Evolutionary conservation across 1,140 invertebrate species (phyloP).

Genomic region (Nebria ingens): DNA sequence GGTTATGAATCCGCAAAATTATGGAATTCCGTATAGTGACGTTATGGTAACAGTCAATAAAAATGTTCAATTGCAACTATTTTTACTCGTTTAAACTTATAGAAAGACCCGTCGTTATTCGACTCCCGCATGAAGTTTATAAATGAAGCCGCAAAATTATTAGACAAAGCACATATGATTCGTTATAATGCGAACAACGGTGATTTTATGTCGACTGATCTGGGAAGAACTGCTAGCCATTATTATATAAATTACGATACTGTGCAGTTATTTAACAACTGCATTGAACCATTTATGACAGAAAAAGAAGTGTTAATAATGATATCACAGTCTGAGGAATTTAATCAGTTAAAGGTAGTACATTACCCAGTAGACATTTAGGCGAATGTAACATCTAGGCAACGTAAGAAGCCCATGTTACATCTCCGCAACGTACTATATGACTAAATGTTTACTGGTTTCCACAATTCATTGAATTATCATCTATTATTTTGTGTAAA

Average conservation of each 20-base stretch:
- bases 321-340: slow-evolving; percentile 87
- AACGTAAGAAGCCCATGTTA: no score
- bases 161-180: slow-evolving; percentile 93
- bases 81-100: background rate
- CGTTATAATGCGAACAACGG: slow-evolving; percentile 77
- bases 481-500: slow-evolving; percentile 17
- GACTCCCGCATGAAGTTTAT: slow-evolving; percentile 19
- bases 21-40: slow-evolving; percentile 27
- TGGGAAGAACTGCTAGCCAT: slow-evolving; percentile 92
- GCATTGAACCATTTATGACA: slow-evolving; percentile 68
- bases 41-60: slow-evolving; percentile 15
- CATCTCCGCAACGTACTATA: background rate
- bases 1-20: slow-evolving; percentile 78
- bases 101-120: slow-evolving; percentile 16
- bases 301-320: slow-evolving; percentile 80
- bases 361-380: no score
- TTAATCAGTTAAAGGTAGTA: slow-evolving; percentile 88
- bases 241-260: slow-evolving; percentile 98
- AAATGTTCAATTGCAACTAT: no score
- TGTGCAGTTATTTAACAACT: slow-evolving; percentile 81
- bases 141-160: slow-evolving; percentile 56
- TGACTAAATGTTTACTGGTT: no score
- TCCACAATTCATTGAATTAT: slow-evolving; percentile 12
- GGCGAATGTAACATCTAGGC: no score
- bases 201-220: slow-evolving; percentile 63